A percentile compares a stretch with the other conserved stretches of the same genome.
phyloP scores from a whole-genome alignment of 1,140 invertebrate species.

The Eurytemora carolleeae region DNA sequence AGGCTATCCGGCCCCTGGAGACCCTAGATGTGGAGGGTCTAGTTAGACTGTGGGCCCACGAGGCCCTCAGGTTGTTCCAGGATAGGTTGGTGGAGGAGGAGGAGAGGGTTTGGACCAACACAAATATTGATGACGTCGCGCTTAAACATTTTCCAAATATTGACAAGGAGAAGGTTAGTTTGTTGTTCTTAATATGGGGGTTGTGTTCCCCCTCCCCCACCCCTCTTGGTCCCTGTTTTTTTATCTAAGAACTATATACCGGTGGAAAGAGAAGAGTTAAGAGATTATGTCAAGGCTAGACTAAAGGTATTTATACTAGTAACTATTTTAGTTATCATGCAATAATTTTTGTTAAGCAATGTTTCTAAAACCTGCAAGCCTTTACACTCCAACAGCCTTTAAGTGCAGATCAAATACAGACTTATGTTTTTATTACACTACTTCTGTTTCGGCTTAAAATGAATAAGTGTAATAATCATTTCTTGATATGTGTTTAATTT shows the following conservation, averaged over 20 bases:
- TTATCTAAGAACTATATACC: slow-evolving; percentile 77
- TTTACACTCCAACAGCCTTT: no score
- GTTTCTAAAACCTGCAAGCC: no score
- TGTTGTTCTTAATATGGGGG: no score
- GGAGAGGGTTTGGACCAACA: slow-evolving; percentile 93
- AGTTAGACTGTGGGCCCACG: slow-evolving; percentile 93
- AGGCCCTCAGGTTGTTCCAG: slow-evolving; percentile 92
- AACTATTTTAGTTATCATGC: no score
- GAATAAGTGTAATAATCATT: no score
- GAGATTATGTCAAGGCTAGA: slow-evolving; percentile 89
- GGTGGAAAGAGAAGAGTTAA: slow-evolving; percentile 76
- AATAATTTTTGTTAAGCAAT: no score
- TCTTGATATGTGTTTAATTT: no score
- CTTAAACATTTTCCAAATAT: slow-evolving; percentile 86
- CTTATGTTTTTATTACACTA: no score
- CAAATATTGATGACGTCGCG: slow-evolving; percentile 85
- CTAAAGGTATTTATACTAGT: no score
- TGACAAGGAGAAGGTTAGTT: slow-evolving; percentile 32
- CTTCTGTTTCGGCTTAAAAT: slow-evolving; percentile 16
- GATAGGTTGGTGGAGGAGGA: slow-evolving; percentile 74
- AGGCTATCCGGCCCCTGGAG: slow-evolving; percentile 83
- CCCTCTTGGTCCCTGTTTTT: not conserved
- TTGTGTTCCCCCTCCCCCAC: no score
- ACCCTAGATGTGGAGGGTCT: slow-evolving; percentile 74
- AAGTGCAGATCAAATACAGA: no score